These are phyloP conservation scores for Clarias pachynema DNA, from an alignment of 2,797 vertebrate species.

Conservation along the genomic window DNA sequence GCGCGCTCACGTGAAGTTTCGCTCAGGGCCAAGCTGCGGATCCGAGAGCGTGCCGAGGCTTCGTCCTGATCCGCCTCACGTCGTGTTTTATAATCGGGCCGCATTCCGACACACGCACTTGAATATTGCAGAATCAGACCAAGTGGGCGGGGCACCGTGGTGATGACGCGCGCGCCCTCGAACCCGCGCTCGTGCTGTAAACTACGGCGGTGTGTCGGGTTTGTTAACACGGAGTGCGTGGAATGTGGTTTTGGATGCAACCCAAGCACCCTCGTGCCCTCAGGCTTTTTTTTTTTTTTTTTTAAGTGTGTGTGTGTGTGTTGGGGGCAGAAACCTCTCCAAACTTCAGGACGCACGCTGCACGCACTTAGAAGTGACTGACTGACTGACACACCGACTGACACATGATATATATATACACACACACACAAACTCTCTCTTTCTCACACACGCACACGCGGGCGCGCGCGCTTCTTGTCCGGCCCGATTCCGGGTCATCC, in stretches of 20 bases:
- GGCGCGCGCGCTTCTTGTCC: conserved; percentile 16
- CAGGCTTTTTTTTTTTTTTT: background rate
- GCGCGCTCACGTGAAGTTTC: background rate
- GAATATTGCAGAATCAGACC: background rate
- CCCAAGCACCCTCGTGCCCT: conserved; percentile 17
- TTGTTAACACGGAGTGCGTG: background rate
- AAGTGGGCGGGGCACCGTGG: conserved; percentile 2
- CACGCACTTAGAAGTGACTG: background rate
- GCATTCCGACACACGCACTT: background rate
- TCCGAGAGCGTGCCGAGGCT: background rate
- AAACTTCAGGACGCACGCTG: background rate
- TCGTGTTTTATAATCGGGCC: background rate
- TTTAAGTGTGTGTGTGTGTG: background rate
- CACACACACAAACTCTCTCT: background rate
- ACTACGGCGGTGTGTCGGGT: background rate
- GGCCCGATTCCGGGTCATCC: conserved; percentile 12
- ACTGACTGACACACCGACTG: background rate
- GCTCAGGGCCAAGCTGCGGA: background rate
- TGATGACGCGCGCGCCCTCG: background rate
- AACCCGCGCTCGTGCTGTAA: background rate
- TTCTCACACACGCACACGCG: background rate
- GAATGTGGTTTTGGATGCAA: conserved; percentile 31
- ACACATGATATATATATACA: conserved; percentile 2
- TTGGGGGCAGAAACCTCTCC: background rate
- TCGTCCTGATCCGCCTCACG: background rate